Evolutionary conservation across 2,113 vertebrate species (phyloP), one percentile per base, ranked within the genome.

Genomic region (Chaenocephalus aceratus): DNA sequence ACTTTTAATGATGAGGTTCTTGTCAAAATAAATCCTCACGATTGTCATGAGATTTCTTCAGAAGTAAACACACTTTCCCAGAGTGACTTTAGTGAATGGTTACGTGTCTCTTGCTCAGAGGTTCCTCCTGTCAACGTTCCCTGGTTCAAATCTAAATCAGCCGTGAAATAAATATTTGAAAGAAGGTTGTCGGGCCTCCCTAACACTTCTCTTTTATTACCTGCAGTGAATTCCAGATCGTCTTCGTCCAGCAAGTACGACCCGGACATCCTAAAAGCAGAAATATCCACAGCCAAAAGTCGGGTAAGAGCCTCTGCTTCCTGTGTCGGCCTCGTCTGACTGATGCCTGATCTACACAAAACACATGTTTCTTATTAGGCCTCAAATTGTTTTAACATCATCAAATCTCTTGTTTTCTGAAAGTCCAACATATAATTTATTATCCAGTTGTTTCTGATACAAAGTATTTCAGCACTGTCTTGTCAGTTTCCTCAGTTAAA

Each of bases 241-340:
- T 99, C 98, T 0, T 96, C 97, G 62, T 98, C 97, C 92, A 99
- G 97, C 79, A 99, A 98, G 88, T 99, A 99, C 69, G 98, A 99
- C 90, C 98, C 98, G 0, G 98, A 99, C 75, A 99, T 99, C 93
- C 96, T 99, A 67, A 99, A 99, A 93, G 98, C 98, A 0, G 98
- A 99, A 91, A 99, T 99, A 65, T 94, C 97, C 84, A 99, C 98
- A 12, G 96, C 98, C 73, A 99, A 98, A 92, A 98, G 97, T 86
- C 96, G 98, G 96, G 98, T 99, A 95, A 94, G 97, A 77, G 30
- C 53, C 6, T 14, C 52, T 15, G 1, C 26, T 15, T 30, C 34
- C 45, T 64, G 1, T 9, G 59, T 18, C 10, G 12, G 7, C 34
- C 10, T 2, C 1, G 8, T 64, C 30, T 18, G 52, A 4, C 16